Conservation (phyloP, 2,797 vertebrate species). For the Schizothorax lantsangensis region DNA sequence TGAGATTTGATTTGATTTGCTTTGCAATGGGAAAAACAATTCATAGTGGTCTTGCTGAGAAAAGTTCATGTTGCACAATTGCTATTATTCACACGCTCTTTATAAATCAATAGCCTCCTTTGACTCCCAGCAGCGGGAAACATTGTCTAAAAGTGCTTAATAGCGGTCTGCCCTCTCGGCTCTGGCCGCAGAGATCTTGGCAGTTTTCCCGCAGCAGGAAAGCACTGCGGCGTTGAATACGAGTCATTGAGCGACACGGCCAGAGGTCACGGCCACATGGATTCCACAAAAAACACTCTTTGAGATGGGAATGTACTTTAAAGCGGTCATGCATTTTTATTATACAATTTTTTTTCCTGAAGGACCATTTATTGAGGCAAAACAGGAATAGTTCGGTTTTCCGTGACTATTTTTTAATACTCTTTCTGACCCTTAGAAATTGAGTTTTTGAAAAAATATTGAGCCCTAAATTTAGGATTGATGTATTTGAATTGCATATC, state of each 20-base stretch:
- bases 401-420: not conserved
- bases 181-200: not conserved
- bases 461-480: not conserved
- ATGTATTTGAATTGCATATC: not conserved
- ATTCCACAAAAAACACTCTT: slow-evolving; percentile 5
- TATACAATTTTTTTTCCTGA: not conserved
- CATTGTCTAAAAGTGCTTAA: slow-evolving; percentile 42
- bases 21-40: not conserved
- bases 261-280: not conserved
- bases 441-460: not conserved
- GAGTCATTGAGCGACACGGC: not conserved
- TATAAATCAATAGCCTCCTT: slow-evolving; percentile 41
- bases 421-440: not conserved
- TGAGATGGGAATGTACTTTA: not conserved
- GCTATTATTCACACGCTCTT: slow-evolving; percentile 19
- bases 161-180: slow-evolving; percentile 16
- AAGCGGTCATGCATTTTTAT: slow-evolving; percentile 3
- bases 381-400: not conserved
- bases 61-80: not conserved
- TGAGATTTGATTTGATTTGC: not conserved
- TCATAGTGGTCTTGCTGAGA: not conserved
- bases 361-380: not conserved
- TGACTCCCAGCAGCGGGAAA: slow-evolving; percentile 13
- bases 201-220: not conserved
- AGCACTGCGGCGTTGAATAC: not conserved